These are phyloP conservation scores for Cotesia typhae DNA, from an alignment of 1,140 invertebrate genomes.

Conservation along the genomic window DNA sequence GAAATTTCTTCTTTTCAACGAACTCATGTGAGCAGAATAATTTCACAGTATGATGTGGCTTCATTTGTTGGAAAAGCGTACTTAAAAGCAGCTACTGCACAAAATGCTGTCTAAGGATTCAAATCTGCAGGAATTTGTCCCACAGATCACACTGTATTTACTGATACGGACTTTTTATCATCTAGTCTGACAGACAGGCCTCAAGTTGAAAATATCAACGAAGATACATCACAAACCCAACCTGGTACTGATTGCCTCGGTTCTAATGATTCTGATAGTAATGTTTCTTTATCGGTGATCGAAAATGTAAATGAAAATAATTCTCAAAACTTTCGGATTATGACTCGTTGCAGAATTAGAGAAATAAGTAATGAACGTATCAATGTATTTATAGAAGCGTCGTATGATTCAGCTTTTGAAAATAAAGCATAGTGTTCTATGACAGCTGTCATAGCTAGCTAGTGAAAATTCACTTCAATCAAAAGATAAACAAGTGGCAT, in stretches of 20 bases:
- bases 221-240: neutral
- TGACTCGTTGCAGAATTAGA: too few species aligned
- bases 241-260: neutral
- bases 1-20: constrained; percentile 44
- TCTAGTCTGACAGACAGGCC: constrained; percentile 19
- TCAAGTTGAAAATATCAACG: neutral
- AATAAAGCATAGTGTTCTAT: neutral
- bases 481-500: constrained; percentile 3
- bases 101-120: constrained; percentile 55
- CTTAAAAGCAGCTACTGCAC: constrained; percentile 50
- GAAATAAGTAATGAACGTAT: too few species aligned
- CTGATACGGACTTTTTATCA: constrained; percentile 43
- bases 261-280: too few species aligned
- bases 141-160: constrained; percentile 53
- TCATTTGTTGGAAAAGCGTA: constrained; percentile 51
- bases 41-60: constrained; percentile 46
- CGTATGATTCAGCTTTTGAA: too few species aligned
- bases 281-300: too few species aligned
- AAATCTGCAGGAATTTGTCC: constrained; percentile 53
- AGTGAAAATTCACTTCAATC: constrained; percentile 8
- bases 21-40: constrained; percentile 44
- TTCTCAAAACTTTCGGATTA: too few species aligned
- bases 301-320: too few species aligned
- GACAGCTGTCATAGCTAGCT: neutral
- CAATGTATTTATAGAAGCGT: too few species aligned